These are phyloP conservation scores for Acinonyx jubatus DNA, from an alignment of 2,113 vertebrate genomes.

Conservation along the genomic window DNA sequence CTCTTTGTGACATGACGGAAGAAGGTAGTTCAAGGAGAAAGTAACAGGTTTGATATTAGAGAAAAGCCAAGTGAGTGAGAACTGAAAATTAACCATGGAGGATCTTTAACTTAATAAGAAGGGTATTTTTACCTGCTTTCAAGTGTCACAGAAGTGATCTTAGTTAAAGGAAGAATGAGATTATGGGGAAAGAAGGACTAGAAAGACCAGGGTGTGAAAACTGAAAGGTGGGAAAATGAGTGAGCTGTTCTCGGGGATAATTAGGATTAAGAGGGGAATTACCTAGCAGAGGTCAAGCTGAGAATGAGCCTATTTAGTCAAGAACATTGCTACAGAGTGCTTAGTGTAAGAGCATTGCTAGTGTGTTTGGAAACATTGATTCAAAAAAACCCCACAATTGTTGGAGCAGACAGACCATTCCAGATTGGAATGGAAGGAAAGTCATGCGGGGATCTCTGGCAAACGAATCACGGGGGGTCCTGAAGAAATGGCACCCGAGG, in stretches of 20 bases:
- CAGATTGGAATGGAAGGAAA: neutral
- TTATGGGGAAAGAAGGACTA: neutral
- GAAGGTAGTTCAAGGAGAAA: neutral
- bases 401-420: neutral
- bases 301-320: neutral
- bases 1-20: neutral
- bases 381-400: neutral
- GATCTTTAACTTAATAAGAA: neutral
- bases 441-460: rapidly evolving
- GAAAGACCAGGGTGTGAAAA: neutral
- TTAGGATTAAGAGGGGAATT: rapidly evolving
- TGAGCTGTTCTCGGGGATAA: rapidly evolving
- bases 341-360: neutral
- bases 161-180: neutral
- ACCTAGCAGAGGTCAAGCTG: neutral
- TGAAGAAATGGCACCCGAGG: too few relatives aligned
- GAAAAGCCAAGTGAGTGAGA: neutral
- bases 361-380: neutral
- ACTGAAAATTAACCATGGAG: neutral
- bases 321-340: neutral
- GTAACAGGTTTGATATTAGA: neutral
- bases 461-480: rapidly evolving
- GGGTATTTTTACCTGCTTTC: neutral
- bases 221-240: neutral
- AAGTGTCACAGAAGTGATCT: neutral